These are phyloP conservation scores for Sander vitreus DNA, from an alignment of 2,113 vertebrate species.

Conservation along the genomic window DNA sequence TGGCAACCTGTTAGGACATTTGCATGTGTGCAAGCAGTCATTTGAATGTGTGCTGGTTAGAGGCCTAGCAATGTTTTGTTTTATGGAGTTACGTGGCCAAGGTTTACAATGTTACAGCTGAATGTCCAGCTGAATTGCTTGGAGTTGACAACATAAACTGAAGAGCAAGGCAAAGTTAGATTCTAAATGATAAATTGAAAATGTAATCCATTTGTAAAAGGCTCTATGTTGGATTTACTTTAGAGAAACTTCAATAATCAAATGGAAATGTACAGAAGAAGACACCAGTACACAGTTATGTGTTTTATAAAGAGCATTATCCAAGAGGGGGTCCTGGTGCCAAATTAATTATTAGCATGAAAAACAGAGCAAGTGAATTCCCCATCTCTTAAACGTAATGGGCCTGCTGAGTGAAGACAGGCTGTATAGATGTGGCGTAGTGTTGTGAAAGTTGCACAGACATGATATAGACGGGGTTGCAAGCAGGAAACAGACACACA, in stretches of 20 bases:
- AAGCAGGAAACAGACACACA: constrained; percentile 63
- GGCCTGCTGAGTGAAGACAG: constrained; percentile 41
- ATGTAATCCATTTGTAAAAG: neutral
- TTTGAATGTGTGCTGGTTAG: neutral
- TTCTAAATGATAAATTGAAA: neutral
- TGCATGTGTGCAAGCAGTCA: neutral
- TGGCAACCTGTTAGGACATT: neutral
- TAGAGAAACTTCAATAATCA: neutral
- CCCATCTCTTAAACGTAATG: constrained; percentile 29
- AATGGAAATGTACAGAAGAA: neutral
- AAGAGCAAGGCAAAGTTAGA: neutral
- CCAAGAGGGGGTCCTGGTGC: neutral
- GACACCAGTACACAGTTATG: neutral
- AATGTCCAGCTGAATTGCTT: neutral
- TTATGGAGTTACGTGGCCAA: neutral
- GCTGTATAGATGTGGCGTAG: neutral
- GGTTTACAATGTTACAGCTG: neutral
- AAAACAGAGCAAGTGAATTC: constrained; percentile 38
- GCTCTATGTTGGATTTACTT: neutral
- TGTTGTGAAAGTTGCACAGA: constrained; percentile 41
- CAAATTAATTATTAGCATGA: constrained; percentile 12
- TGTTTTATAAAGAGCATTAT: constrained; percentile 16
- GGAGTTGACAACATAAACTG: neutral
- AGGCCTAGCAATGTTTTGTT: neutral
- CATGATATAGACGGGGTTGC: constrained; percentile 35